These are phyloP conservation scores for Cygnus olor DNA, from an alignment of 2,797 vertebrate species.

Conservation along the genomic window DNA sequence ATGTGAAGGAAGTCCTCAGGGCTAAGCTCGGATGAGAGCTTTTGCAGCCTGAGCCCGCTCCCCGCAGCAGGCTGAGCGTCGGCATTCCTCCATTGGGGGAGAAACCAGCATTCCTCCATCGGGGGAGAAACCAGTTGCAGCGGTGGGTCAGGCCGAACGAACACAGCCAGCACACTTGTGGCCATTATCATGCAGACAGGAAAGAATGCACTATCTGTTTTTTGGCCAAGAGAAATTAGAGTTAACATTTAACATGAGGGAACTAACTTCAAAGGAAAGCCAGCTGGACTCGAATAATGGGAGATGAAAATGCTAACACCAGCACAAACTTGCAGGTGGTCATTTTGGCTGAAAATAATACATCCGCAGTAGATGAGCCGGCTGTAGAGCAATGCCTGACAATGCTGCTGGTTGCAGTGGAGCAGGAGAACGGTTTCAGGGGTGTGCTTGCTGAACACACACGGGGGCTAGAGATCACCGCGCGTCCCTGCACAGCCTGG, in stretches of 20 bases:
- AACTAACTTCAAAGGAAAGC: slow-evolving; percentile 77
- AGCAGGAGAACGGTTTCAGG: not conserved
- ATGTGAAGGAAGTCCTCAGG: not conserved
- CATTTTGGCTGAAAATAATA: slow-evolving; percentile 46
- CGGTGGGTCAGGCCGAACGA: slow-evolving; percentile 32
- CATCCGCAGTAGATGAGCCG: not conserved
- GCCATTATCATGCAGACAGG: slow-evolving; percentile 69
- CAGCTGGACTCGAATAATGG: slow-evolving; percentile 75
- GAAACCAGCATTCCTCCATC: not conserved
- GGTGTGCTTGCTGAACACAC: fast-evolving
- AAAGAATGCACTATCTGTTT: slow-evolving; percentile 68
- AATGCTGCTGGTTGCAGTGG: not conserved
- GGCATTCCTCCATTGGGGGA: not conserved
- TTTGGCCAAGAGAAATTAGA: slow-evolving; percentile 72
- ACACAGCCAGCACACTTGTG: slow-evolving; percentile 45
- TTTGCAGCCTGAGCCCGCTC: not conserved
- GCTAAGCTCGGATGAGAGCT: not conserved
- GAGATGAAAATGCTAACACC: slow-evolving; percentile 72
- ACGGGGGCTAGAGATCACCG: fast-evolving
- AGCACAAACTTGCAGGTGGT: slow-evolving; percentile 79
- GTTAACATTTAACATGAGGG: slow-evolving; percentile 75
- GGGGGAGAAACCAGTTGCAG: not conserved
- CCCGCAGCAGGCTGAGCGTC: not conserved
- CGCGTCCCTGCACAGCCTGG: fast-evolving
- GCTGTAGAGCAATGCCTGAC: not conserved